Evolutionary conservation across 2,888 invertebrate species (phyloP).

Genomic region (Xylota sylvarum): DNA sequence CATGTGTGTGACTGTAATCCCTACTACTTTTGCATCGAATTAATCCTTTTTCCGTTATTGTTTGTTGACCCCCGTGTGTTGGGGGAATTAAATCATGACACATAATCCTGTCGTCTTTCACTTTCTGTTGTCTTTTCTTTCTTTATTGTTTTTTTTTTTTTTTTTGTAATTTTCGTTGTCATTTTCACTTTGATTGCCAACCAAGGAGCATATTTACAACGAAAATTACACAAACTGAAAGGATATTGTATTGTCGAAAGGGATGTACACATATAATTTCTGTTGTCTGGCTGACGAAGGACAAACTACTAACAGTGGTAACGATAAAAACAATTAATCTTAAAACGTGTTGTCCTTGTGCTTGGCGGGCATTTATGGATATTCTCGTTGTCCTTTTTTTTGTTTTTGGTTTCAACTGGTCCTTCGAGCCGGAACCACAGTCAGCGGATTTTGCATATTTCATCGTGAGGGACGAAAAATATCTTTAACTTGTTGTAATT

Average conservation of each 20-base stretch:
- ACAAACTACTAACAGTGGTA: conserved; percentile 25
- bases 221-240: conserved; percentile 50
- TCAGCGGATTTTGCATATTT: conserved; percentile 66
- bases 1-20: conserved; percentile 19
- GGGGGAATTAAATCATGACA: conserved; percentile 68
- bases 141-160: conserved; percentile 18
- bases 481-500: conserved; percentile 64
- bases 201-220: conserved; percentile 52
- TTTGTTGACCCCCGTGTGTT: conserved; percentile 41
- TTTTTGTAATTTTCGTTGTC: conserved; percentile 33
- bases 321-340: conserved; percentile 68
- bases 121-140: conserved; percentile 12
- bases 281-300: conserved; percentile 19
- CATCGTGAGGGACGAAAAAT: conserved; percentile 45
- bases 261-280: conserved; percentile 1
- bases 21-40: conserved; percentile 42
- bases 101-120: conserved; percentile 56
- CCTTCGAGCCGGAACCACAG: conserved; percentile 58
- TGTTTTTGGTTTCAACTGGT: conserved; percentile 28
- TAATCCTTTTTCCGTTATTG: conserved; percentile 63
- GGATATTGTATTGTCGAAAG: conserved; percentile 31
- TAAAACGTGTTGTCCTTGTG: conserved; percentile 64
- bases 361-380: conserved; percentile 51
- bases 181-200: conserved; percentile 57
- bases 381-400: conserved; percentile 15